Conservation (phyloP, 2,797 vertebrate species). For the Sebastes minor region DNA sequence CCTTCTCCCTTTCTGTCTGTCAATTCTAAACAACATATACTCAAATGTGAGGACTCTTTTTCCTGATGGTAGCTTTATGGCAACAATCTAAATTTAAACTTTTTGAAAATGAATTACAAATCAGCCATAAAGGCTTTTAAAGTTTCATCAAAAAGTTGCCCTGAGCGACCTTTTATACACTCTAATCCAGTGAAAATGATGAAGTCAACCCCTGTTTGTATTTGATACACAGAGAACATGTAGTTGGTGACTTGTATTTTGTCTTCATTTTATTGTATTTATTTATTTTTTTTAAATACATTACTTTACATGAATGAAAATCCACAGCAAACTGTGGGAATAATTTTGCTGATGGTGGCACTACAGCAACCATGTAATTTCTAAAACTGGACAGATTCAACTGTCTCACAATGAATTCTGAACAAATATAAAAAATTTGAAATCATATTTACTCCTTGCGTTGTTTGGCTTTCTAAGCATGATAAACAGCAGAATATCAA, state of each 20-base stretch:
- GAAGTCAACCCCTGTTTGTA: background rate
- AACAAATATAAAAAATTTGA: background rate
- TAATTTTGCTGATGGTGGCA: background rate
- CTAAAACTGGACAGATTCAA: background rate
- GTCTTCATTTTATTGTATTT: background rate
- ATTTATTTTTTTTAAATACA: too few relatives aligned
- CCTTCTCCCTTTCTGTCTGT: background rate
- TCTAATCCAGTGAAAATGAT: fast-evolving
- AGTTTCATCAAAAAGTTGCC: background rate
- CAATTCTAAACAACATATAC: background rate
- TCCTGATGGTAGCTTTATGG: too few relatives aligned
- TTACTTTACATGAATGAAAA: background rate
- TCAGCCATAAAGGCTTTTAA: background rate
- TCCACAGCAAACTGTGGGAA: background rate
- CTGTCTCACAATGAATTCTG: background rate
- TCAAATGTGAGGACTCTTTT: background rate
- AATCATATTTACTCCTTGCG: background rate
- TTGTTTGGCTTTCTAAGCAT: background rate
- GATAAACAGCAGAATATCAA: background rate
- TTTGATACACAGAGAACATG: background rate
- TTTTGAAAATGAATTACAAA: background rate
- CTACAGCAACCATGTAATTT: background rate
- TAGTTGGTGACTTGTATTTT: background rate
- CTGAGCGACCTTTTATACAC: too few relatives aligned
- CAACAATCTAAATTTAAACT: background rate